phyloP scores from a whole-genome alignment of 2,113 vertebrate species.

The Cheilinus undulatus region DNA sequence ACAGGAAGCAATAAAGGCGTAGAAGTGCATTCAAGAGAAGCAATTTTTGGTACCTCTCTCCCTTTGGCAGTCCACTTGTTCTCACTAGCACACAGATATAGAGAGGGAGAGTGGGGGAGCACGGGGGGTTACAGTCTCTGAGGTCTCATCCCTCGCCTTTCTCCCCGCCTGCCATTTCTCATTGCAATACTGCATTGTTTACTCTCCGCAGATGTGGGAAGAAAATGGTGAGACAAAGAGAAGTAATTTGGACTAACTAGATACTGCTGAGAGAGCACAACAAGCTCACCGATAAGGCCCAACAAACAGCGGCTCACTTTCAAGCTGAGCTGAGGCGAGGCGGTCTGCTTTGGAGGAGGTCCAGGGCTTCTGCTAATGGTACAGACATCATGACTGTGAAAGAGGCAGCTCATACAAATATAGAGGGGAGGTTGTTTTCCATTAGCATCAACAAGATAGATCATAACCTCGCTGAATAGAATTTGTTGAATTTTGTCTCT shows the following conservation, averaged over 20 bases:
- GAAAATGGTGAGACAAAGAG: conserved; percentile 70
- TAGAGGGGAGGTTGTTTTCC: too few species aligned
- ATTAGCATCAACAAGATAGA: too few species aligned
- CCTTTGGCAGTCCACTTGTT: conserved; percentile 77
- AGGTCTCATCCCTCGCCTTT: conserved; percentile 59
- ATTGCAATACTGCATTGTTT: conserved; percentile 77
- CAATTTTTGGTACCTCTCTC: conserved; percentile 77
- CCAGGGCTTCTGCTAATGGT: conserved; percentile 29
- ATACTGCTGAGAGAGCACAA: conserved; percentile 62
- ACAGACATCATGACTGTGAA: conserved; percentile 11
- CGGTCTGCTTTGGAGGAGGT: conserved; percentile 18
- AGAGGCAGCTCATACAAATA: too few species aligned
- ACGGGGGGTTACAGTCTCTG: conserved; percentile 49
- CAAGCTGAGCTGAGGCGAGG: conserved; percentile 5
- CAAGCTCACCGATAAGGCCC: conserved; percentile 57
- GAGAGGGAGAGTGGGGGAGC: conserved; percentile 19
- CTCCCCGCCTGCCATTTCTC: conserved; percentile 66
- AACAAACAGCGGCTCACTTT: conserved; percentile 53
- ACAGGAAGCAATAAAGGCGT: conserved; percentile 81
- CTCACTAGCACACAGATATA: conserved; percentile 57
- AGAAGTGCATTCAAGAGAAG: conserved; percentile 82
- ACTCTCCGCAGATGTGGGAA: conserved; percentile 62
- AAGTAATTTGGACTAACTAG: conserved; percentile 64
- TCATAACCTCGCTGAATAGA: too few species aligned
- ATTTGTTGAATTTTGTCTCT: too few species aligned